Evolutionary conservation across 2,113 vertebrate species (phyloP).

Genomic region (Cyprinus carpio): DNA sequence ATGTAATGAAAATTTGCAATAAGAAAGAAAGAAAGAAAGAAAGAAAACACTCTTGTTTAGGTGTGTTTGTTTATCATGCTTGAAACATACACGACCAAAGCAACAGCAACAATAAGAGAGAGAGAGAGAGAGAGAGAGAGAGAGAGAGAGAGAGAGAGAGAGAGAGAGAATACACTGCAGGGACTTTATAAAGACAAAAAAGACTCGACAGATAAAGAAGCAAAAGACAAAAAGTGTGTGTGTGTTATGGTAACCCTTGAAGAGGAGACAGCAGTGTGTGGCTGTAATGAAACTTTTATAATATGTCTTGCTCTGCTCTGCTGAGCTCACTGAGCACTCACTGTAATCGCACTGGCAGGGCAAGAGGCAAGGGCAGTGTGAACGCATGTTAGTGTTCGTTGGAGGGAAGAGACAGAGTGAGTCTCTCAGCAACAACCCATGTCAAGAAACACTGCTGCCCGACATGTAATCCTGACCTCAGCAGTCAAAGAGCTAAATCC

Average conservation of each 20-base stretch:
- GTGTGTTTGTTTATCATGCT: not conserved
- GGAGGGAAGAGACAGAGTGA: not conserved
- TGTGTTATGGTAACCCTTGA: constrained; percentile 47
- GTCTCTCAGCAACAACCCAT: constrained; percentile 37
- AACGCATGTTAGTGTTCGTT: not conserved
- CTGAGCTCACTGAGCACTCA: constrained; percentile 36
- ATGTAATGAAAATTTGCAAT: not conserved
- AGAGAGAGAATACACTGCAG: not conserved
- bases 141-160: too few relatives aligned
- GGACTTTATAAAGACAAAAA: constrained; percentile 10
- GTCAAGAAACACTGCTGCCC: constrained; percentile 12
- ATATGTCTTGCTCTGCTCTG: constrained; percentile 56
- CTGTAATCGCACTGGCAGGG: not conserved
- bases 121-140: not conserved
- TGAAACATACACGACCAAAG: not conserved
- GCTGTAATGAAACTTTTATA: constrained; percentile 56
- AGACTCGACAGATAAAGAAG: not conserved
- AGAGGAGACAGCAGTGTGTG: constrained; percentile 44
- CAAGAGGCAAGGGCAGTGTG: constrained; percentile 29
- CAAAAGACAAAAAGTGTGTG: constrained; percentile 11
- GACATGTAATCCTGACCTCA: constrained; percentile 36
- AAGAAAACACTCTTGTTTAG: not conserved
- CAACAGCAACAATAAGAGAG: not conserved
- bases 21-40: not conserved
- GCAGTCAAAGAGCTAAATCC: constrained; percentile 5